These are phyloP conservation scores for Linepithema humile DNA, from an alignment of 1,140 invertebrate species.

Conservation along the genomic window DNA sequence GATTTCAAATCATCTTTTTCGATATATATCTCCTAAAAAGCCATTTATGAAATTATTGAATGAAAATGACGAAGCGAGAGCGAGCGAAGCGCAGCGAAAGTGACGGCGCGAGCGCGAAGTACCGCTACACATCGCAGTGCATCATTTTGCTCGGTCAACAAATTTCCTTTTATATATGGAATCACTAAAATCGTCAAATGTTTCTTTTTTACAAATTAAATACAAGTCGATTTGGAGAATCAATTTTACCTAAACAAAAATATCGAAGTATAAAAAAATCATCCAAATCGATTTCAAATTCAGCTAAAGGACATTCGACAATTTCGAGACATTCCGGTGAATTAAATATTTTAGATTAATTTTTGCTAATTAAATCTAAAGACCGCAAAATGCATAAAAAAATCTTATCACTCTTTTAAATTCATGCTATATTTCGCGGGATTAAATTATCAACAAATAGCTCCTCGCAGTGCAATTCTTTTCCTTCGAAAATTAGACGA, in stretches of 20 bases:
- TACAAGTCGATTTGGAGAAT: background rate
- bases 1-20: background rate
- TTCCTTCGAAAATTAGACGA: background rate
- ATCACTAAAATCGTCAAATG: background rate
- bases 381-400: background rate
- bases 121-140: slow-evolving; percentile 50
- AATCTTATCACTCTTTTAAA: background rate
- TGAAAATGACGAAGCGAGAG: slow-evolving; percentile 44
- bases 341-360: background rate
- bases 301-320: too few relatives aligned
- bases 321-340: background rate
- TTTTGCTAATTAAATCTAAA: background rate
- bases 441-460: background rate
- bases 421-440: background rate
- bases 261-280: too few relatives aligned
- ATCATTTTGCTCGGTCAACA: slow-evolving; percentile 52
- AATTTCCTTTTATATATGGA: background rate
- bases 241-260: background rate
- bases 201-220: background rate
- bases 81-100: slow-evolving; percentile 60
- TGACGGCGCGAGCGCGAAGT: slow-evolving; percentile 47
- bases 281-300: too few relatives aligned
- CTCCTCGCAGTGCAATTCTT: background rate
- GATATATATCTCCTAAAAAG: background rate
- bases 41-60: slow-evolving; percentile 40